phyloP scores from a whole-genome alignment of 1,140 invertebrate species.

The Drosophila takahashii region DNA sequence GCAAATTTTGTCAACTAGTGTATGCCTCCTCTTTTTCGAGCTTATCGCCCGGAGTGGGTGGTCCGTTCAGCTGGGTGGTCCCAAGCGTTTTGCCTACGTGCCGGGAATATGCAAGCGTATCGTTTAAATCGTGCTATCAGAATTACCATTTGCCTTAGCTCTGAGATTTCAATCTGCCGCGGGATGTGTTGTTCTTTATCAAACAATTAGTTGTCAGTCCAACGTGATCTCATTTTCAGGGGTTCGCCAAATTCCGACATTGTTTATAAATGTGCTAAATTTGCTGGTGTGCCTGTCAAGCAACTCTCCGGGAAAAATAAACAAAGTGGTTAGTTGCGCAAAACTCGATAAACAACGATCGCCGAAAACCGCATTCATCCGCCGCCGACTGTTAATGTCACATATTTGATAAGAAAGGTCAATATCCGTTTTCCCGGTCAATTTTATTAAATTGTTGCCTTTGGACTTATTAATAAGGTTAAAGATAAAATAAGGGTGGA shows the following conservation, averaged over 20 bases:
- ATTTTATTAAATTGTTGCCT: neutral
- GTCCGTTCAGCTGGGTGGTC: neutral
- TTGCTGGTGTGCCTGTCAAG: constrained; percentile 26
- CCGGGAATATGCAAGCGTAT: constrained; percentile 46
- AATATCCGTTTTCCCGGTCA: constrained; percentile 2
- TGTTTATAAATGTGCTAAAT: constrained; percentile 41
- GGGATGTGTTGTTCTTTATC: constrained; percentile 60
- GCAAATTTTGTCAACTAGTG: neutral
- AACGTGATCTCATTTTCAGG: constrained; percentile 47
- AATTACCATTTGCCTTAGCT: constrained; percentile 16
- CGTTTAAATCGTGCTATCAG: constrained; percentile 44
- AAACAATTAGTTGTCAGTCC: constrained; percentile 61
- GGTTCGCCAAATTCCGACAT: constrained; percentile 9
- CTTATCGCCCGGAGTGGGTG: constrained; percentile 45
- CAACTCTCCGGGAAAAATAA: constrained; percentile 28
- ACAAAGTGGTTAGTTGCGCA: constrained; percentile 45
- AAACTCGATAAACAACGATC: constrained; percentile 28
- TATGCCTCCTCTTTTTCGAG: neutral
- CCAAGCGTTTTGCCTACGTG: constrained; percentile 61
- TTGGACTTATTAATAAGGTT: neutral
- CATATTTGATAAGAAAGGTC: constrained; percentile 27
- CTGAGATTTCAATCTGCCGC: constrained; percentile 44
- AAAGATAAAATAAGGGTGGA: neutral
- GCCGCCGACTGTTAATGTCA: constrained; percentile 1
- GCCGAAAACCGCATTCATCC: constrained; percentile 1